phyloP scores from a whole-genome alignment of 2,888 invertebrate species.

The Drosophila tanythrix region DNA sequence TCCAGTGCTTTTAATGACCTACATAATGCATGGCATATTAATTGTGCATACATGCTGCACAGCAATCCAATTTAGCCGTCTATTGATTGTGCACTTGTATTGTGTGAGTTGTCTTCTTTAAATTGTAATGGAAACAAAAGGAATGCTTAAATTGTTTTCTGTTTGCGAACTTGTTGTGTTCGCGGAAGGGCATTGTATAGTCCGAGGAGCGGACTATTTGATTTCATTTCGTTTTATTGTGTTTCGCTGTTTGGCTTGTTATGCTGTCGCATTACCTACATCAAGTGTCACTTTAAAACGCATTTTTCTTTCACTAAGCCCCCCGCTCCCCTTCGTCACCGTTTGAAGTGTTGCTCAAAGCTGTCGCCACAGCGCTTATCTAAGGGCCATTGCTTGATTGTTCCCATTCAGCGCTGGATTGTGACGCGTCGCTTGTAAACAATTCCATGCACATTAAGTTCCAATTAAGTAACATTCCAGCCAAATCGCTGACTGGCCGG shows the following conservation, averaged over 20 bases:
- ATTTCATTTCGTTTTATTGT: slow-evolving; percentile 51
- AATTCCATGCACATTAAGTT: slow-evolving; percentile 78
- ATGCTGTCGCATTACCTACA: slow-evolving; percentile 76
- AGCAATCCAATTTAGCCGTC: not conserved
- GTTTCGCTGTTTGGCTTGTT: slow-evolving; percentile 60
- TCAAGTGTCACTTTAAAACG: slow-evolving; percentile 80
- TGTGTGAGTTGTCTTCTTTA: not conserved
- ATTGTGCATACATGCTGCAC: not conserved
- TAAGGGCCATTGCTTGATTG: slow-evolving; percentile 28
- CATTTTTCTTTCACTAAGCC: slow-evolving; percentile 66
- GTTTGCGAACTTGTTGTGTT: slow-evolving; percentile 7
- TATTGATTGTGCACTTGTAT: slow-evolving; percentile 5
- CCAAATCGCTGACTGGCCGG: slow-evolving; percentile 52
- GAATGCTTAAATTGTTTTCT: not conserved
- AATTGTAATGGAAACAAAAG: slow-evolving; percentile 6
- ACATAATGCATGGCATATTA: slow-evolving; percentile 20
- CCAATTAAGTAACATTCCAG: slow-evolving; percentile 76
- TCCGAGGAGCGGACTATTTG: slow-evolving; percentile 24
- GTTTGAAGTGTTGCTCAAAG: slow-evolving; percentile 68
- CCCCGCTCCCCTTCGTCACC: slow-evolving; percentile 5
- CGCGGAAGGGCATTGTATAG: slow-evolving; percentile 32
- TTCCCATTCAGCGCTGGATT: slow-evolving; percentile 8
- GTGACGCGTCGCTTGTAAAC: slow-evolving; percentile 61
- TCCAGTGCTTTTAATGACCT: slow-evolving; percentile 28
- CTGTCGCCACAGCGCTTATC: slow-evolving; percentile 69